A percentile compares a stretch with the other conserved stretches of the same genome.
Evolutionary conservation across 35 echinoderm and acorn worm species (phyloP).

Genomic region (Ptychodera flava): DNA sequence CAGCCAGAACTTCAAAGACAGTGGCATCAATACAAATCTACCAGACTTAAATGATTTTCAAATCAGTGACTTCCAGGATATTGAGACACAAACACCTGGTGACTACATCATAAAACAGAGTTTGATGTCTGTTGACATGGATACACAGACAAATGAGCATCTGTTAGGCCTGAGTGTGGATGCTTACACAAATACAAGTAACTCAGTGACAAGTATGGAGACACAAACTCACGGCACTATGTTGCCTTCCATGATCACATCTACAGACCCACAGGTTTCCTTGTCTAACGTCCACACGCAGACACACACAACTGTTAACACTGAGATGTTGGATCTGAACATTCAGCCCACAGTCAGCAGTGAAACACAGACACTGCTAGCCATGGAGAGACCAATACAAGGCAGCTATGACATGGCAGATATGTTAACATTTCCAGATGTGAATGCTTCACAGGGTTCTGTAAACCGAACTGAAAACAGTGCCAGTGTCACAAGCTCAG

Average conservation of each 20-base stretch:
- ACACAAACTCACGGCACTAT: not conserved
- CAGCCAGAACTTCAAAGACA: not conserved
- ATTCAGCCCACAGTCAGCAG: not conserved
- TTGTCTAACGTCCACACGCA: not conserved
- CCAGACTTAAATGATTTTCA: not conserved
- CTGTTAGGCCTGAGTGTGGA: not conserved
- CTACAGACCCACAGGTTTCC: not conserved
- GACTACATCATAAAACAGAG: not conserved
- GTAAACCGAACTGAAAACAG: not conserved
- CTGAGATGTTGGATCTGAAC: not conserved
- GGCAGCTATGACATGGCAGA: not conserved
- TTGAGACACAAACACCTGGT: not conserved
- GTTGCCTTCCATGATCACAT: not conserved
- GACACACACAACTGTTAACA: not conserved
- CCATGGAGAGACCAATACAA: not conserved
- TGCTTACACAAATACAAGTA: not conserved
- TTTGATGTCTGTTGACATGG: not conserved
- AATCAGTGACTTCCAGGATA: not conserved
- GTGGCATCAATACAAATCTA: not conserved
- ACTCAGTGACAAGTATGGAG: not conserved
- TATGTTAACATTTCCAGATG: not conserved
- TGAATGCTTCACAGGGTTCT: too few relatives aligned
- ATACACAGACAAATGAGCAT: not conserved
- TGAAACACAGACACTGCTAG: not conserved
- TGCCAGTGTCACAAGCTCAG: not conserved